Base-by-base conservation (phyloP, 2,888 invertebrate species). In the Acholoe squamosa region DNA sequence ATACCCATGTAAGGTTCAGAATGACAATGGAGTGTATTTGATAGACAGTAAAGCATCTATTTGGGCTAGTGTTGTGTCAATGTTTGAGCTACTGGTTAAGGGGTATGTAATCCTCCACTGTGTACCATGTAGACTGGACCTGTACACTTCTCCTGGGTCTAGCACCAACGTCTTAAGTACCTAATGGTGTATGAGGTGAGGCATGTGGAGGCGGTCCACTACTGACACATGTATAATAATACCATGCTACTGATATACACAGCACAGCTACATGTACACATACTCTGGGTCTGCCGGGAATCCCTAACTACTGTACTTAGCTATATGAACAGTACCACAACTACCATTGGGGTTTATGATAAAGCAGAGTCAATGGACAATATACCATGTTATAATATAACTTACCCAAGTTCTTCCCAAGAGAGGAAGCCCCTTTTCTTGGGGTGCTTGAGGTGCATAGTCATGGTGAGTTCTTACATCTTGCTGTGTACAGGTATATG, bases 401-500 rank as follows among this genome's bases (percentile, higher is more conserved):
- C 43, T 80, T 92, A 94, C 94, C 94, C 94, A n/a, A 94, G 91
- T 91, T 94, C 94, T 88, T 93, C 94, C 94, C 94, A 94, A 10
- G 93, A 91, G 89, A 93, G 92, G 91, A 93, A 94, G 33, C 93
- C 93, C 86, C 93, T 91, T 77, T 92, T 93, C 25, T 92, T 92
- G 14, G 94, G 94, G 92, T 93, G 93, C 89, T 94, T 92, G 61
- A 94, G 90, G 91, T 94, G 94, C 92, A 94, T 94, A 16, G 84
- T 12, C 61, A 61, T 61, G 61, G 19, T 61, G 61, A 19, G 5
- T 61, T 7, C 19, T 61, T 61, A 61, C 61, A 61, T 61, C 61
- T 61, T 61, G n/a, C 19, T 61, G 43, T 43, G 43, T 43, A 43
- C 43, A 43, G 43, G 43, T 43, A 43, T 43, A 43, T 43, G 43